Conservation (phyloP, 2,888 invertebrate genomes). For the Agrochola macilenta region DNA sequence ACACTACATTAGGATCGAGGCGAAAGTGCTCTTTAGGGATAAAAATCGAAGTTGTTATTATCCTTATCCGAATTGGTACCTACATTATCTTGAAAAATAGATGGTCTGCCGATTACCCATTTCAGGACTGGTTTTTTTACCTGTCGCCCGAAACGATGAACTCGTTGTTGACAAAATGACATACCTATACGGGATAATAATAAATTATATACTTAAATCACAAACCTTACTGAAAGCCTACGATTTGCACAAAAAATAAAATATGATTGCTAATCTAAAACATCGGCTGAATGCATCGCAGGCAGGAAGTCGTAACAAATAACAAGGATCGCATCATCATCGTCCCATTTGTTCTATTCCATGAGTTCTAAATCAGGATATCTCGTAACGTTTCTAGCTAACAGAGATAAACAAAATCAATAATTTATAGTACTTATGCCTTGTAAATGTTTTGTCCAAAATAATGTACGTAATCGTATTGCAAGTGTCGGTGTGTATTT, state of each 20-base stretch:
- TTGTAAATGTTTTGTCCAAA: conserved; percentile 61
- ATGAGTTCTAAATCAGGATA: conserved; percentile 52
- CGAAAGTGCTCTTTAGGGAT: conserved; percentile 21
- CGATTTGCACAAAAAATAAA: neutral
- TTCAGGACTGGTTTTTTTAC: conserved; percentile 8
- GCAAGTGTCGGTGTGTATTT: conserved; percentile 62
- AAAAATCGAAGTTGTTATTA: conserved; percentile 9
- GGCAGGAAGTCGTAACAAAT: conserved; percentile 38
- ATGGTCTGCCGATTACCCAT: conserved; percentile 13
- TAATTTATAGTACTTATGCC: conserved; percentile 28
- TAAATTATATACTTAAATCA: conserved; percentile 4
- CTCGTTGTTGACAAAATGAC: conserved; percentile 8
- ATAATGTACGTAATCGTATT: conserved; percentile 56
- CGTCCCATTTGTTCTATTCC: conserved; percentile 40
- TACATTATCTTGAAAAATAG: conserved; percentile 1
- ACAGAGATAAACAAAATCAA: conserved; percentile 48
- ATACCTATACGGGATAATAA: neutral
- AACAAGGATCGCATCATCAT: conserved; percentile 52
- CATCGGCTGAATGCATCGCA: conserved; percentile 18
- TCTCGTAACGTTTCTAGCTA: conserved; percentile 52
- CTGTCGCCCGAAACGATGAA: conserved; percentile 11
- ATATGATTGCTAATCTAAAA: conserved; percentile 5
- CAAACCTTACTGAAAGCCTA: neutral
- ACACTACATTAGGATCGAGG: conserved; percentile 9
- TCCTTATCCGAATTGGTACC: conserved; percentile 9